Conservation (phyloP, 2,113 vertebrate species). For the Desmodus rotundus region DNA sequence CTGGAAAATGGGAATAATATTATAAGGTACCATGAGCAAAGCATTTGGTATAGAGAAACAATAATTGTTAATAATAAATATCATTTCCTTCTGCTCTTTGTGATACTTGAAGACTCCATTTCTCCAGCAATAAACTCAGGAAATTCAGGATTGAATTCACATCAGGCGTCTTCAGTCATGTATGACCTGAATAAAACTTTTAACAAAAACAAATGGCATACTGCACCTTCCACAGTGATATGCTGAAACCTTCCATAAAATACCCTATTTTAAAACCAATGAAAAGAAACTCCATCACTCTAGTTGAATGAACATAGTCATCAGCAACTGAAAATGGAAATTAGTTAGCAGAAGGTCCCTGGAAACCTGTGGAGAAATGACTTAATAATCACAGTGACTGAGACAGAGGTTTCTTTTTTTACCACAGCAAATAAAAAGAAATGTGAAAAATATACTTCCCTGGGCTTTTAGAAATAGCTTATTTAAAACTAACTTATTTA, state of each 20-base stretch:
- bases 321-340: slow-evolving; percentile 74
- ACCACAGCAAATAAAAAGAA: slow-evolving; percentile 68
- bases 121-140: slow-evolving; percentile 21
- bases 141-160: slow-evolving; percentile 43
- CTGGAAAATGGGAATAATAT: not conserved
- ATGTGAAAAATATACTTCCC: slow-evolving; percentile 67
- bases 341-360: slow-evolving; percentile 70
- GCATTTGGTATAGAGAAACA: not conserved
- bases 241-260: slow-evolving; percentile 65
- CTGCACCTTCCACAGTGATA: slow-evolving; percentile 46
- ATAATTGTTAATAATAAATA: not conserved
- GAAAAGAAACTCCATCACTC: slow-evolving; percentile 74
- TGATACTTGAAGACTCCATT: slow-evolving; percentile 24
- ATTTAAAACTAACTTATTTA: slow-evolving; percentile 66
- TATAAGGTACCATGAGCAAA: not conserved
- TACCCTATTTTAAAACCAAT: slow-evolving; percentile 72
- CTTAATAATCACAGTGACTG: slow-evolving; percentile 64
- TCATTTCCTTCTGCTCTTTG: not conserved
- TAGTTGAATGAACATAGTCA: slow-evolving; percentile 74
- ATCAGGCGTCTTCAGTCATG: slow-evolving; percentile 24
- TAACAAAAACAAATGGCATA: slow-evolving; percentile 74
- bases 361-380: slow-evolving; percentile 71
- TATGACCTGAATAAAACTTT: slow-evolving; percentile 69
- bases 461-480: slow-evolving; percentile 62
- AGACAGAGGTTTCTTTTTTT: slow-evolving; percentile 66